These are phyloP conservation scores for Paratrypauchen microcephalus DNA, from an alignment of 2,797 vertebrate genomes.

Conservation along the genomic window DNA sequence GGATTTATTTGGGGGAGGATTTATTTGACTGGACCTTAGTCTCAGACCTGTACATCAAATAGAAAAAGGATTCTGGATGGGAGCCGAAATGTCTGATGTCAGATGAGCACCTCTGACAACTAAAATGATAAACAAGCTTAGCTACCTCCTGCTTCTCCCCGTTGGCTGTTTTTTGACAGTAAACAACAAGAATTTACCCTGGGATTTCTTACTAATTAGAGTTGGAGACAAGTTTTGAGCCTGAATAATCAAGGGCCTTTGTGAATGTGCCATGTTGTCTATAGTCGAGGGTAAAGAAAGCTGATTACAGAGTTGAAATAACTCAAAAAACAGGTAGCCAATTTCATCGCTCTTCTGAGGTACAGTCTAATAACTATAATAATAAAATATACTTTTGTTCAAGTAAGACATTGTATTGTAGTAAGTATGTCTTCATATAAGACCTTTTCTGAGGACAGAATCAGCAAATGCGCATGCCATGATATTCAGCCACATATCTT, in stretches of 20 bases:
- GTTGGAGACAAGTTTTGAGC: constrained; percentile 1
- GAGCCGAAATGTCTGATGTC: too few relatives aligned
- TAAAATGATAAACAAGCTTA: neutral
- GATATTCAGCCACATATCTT: too few relatives aligned
- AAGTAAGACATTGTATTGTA: neutral
- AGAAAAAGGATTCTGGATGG: too few relatives aligned
- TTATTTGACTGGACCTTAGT: neutral
- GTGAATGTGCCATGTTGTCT: neutral
- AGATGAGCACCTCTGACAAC: neutral
- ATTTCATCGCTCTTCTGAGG: neutral
- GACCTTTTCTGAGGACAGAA: too few relatives aligned
- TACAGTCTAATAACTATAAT: neutral
- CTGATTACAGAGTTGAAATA: neutral
- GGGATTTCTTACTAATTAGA: constrained; percentile 10
- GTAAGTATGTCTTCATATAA: too few relatives aligned
- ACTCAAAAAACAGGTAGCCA: neutral
- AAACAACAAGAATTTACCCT: neutral
- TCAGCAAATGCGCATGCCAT: too few relatives aligned
- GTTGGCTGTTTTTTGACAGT: neutral
- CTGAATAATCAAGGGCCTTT: neutral
- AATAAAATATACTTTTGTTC: neutral
- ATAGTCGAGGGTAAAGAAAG: neutral
- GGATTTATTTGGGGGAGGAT: too few relatives aligned
- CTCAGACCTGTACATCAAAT: neutral
- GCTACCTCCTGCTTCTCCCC: neutral